A percentile compares a stretch with the other conserved stretches of the same genome.
Conservation (phyloP, 2,888 invertebrate species). For the Netelia virgata region DNA sequence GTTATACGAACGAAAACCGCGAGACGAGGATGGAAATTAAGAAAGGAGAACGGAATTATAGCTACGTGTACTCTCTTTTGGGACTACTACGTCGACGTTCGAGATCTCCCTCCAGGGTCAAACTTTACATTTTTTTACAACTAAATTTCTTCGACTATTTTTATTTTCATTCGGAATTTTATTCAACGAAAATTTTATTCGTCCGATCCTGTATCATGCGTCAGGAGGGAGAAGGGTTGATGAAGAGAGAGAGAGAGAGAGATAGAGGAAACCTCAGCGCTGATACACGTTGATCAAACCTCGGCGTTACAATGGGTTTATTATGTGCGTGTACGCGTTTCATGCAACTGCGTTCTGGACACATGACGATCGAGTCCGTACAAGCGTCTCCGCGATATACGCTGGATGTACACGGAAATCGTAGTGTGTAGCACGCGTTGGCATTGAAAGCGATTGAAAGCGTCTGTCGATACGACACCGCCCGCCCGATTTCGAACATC, state of each 20-base stretch:
- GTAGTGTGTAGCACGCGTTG: conserved; percentile 21
- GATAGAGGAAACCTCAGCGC: conserved; percentile 39
- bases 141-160: no score
- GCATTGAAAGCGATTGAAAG: conserved; percentile 67
- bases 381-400: conserved; percentile 40
- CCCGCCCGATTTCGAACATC: conserved; percentile 56
- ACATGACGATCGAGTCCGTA: conserved; percentile 43
- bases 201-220: neutral
- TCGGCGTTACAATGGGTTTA: conserved; percentile 66
- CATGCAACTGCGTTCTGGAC: conserved; percentile 46
- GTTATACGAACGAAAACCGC: conserved; percentile 25
- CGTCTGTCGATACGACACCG: conserved; percentile 64
- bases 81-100: neutral
- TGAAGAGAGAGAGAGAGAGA: conserved; percentile 5
- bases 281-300: conserved; percentile 65
- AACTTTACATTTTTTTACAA: conserved; percentile 11
- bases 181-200: neutral
- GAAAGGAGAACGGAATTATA: conserved; percentile 2
- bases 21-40: conserved; percentile 40
- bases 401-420: conserved; percentile 58
- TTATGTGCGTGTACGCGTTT: conserved; percentile 57
- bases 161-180: no score
- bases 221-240: neutral
- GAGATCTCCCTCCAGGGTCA: neutral
- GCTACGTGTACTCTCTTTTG: conserved; percentile 23